Evolutionary conservation across 1,140 invertebrate species (phyloP).

Genomic region (Drosophila melanogaster): DNA sequence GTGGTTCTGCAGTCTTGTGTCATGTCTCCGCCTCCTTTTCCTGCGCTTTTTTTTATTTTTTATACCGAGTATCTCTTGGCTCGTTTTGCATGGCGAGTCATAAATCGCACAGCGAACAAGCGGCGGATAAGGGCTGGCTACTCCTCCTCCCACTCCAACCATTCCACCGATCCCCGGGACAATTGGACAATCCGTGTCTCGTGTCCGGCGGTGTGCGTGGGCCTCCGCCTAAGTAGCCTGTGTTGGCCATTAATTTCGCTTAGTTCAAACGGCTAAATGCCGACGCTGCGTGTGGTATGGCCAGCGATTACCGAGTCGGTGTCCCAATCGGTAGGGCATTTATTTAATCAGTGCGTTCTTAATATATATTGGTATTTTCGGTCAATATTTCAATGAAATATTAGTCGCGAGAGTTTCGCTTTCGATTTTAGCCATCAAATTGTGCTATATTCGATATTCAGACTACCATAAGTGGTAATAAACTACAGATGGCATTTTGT

Average conservation of each 20-base stretch:
- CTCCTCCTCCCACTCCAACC: slow-evolving; percentile 1
- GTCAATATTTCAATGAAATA: background rate
- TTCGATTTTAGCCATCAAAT: too few relatives aligned
- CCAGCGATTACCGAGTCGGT: background rate
- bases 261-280: slow-evolving; percentile 74
- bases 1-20: slow-evolving; percentile 43
- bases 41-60: background rate
- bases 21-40: slow-evolving; percentile 15
- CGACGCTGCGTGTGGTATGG: slow-evolving; percentile 70
- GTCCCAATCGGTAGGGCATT: background rate
- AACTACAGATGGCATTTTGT: too few relatives aligned
- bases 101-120: slow-evolving; percentile 75
- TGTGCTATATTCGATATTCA: too few relatives aligned
- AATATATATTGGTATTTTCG: background rate
- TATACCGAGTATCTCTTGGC: slow-evolving; percentile 1
- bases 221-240: slow-evolving; percentile 79
- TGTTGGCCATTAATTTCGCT: slow-evolving; percentile 82
- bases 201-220: slow-evolving; percentile 41
- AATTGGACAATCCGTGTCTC: slow-evolving; percentile 22
- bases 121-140: slow-evolving; percentile 64
- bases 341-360: background rate
- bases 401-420: background rate
- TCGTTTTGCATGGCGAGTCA: slow-evolving; percentile 76
- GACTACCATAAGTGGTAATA: too few relatives aligned
- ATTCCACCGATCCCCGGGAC: background rate